These are phyloP conservation scores for Hormiphora californensis DNA, from an alignment of 37 sponge, comb jelly and placozoan genomes.

Conservation along the genomic window DNA sequence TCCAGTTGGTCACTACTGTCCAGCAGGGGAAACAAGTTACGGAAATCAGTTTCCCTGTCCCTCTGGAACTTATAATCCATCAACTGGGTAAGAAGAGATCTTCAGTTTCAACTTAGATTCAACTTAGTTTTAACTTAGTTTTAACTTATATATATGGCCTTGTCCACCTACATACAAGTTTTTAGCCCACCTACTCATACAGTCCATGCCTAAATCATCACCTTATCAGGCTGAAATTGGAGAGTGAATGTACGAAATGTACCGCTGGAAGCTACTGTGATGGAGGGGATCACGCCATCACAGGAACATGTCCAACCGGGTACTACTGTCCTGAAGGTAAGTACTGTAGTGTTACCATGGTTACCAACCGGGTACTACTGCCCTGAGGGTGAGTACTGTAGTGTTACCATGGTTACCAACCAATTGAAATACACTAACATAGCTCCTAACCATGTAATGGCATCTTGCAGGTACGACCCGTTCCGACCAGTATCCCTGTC, in stretches of 20 bases:
- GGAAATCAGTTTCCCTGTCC: conserved; percentile 57
- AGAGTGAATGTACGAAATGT: neutral
- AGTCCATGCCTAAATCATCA: too few species aligned
- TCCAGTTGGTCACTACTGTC: conserved; percentile 58
- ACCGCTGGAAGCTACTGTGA: neutral
- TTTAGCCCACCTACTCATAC: too few species aligned
- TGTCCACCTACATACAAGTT: too few species aligned
- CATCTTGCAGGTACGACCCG: too few species aligned
- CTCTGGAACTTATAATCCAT: conserved; percentile 48
- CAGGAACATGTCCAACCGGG: neutral
- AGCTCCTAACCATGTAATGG: too few species aligned
- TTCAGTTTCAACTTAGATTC: too few species aligned
- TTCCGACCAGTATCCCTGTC: too few species aligned
- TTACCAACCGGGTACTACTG: conserved; percentile 41
- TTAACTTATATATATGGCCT: too few species aligned
- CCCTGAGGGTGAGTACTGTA: neutral
- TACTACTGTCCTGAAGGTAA: conserved; percentile 22
- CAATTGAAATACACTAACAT: too few species aligned
- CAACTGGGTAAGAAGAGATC: conserved; percentile 2
- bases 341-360: neutral
- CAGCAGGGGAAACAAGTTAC: conserved; percentile 5
- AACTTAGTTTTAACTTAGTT: too few species aligned
- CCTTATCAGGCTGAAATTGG: neutral
- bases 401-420: neutral
- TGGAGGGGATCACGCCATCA: neutral